Percentiles rank a stretch among this genome's conserved stretches.
phyloP scores from a whole-genome alignment of 2,797 vertebrate species.

The Rhinogobio ventralis region DNA sequence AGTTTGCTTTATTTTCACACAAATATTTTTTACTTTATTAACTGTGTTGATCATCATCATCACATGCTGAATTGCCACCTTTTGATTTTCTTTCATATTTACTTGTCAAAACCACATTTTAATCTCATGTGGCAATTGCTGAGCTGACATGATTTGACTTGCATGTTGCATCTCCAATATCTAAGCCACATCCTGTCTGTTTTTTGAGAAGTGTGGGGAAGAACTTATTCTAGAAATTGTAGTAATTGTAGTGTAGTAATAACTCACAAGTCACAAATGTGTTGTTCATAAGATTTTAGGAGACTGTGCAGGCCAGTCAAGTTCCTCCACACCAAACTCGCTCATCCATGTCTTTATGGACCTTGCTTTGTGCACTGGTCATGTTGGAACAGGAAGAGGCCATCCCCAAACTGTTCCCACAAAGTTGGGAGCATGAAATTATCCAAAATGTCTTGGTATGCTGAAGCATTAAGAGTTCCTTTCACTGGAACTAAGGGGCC shows the following conservation, averaged over 20 bases:
- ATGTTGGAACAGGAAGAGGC: too few species aligned
- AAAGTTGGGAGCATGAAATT: too few species aligned
- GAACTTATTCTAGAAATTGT: not conserved
- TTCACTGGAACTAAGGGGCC: too few species aligned
- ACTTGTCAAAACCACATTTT: not conserved
- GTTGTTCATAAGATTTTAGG: not conserved
- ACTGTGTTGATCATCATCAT: not conserved
- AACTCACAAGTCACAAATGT: not conserved
- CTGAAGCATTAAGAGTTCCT: too few species aligned
- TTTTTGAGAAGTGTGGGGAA: not conserved
- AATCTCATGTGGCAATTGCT: not conserved
- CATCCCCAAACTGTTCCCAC: too few species aligned
- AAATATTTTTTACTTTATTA: not conserved
- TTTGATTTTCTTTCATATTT: not conserved
- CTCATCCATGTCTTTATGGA: too few species aligned
- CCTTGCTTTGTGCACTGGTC: too few species aligned
- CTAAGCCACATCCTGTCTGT: slow-evolving; percentile 10
- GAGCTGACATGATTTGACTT: not conserved
- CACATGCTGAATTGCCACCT: not conserved
- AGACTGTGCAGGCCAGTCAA: not conserved
- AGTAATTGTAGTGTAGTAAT: not conserved
- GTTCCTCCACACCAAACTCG: too few species aligned
- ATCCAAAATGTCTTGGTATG: too few species aligned
- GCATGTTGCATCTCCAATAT: not conserved
- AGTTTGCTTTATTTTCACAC: not conserved